Percentiles rank a stretch among this genome's conserved stretches.
These are phyloP conservation scores for Chrysocyon brachyurus DNA, from an alignment of 2,797 vertebrate species.

Conservation along the genomic window DNA sequence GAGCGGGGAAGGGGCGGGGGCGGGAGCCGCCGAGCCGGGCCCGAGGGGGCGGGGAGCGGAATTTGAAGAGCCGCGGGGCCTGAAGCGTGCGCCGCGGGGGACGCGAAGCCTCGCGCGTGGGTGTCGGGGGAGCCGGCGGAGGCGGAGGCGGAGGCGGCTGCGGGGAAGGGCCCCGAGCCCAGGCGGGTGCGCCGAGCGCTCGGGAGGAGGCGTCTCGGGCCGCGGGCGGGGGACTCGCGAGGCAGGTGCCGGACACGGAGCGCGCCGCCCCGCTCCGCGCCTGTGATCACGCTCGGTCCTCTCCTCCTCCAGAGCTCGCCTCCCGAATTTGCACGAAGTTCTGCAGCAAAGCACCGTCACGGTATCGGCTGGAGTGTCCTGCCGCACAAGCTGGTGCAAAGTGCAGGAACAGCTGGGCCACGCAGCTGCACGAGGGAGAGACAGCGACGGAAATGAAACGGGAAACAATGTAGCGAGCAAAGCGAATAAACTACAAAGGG, in stretches of 20 bases:
- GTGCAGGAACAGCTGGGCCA: too few relatives aligned
- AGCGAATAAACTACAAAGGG: background rate
- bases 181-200: background rate
- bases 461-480: background rate
- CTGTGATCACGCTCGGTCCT: too few relatives aligned
- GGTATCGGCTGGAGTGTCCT: background rate
- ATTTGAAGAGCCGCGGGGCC: background rate
- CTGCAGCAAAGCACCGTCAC: background rate
- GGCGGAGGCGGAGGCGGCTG: background rate
- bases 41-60: background rate
- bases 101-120: background rate
- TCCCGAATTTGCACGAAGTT: background rate
- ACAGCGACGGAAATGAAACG: background rate
- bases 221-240: background rate
- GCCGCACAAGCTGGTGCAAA: background rate
- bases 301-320: background rate
- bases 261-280: too few relatives aligned
- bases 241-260: background rate
- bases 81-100: background rate
- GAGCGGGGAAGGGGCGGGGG: too few relatives aligned
- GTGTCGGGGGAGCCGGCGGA: fast-evolving
- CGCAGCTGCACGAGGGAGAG: background rate
- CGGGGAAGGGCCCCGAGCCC: background rate
- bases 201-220: background rate
- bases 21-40: too few relatives aligned